Percentiles rank a stretch among this genome's conserved stretches.
These are phyloP conservation scores for Thunnus thynnus DNA, from an alignment of 2,113 vertebrate genomes.

Conservation along the genomic window DNA sequence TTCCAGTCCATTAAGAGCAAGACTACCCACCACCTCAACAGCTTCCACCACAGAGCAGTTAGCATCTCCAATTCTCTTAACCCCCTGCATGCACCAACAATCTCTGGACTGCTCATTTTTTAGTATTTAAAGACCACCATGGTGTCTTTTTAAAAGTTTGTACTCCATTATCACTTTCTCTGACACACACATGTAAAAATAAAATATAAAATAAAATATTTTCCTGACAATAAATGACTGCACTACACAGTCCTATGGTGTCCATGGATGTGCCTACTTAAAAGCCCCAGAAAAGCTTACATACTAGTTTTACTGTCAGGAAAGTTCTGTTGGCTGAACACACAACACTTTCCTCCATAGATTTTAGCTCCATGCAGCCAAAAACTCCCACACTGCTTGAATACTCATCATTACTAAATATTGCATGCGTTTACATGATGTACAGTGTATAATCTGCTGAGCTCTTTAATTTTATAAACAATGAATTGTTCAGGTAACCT, in stretches of 20 bases:
- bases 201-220: too few relatives aligned
- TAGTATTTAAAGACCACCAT: neutral
- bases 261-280: neutral
- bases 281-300: neutral
- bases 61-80: conserved; percentile 46
- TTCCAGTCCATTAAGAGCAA: conserved; percentile 31
- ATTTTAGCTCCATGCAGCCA: too few relatives aligned
- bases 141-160: neutral
- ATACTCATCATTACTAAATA: too few relatives aligned
- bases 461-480: neutral
- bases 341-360: too few relatives aligned
- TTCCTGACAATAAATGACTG: neutral
- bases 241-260: neutral
- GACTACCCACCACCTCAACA: conserved; percentile 22
- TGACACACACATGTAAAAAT: too few relatives aligned
- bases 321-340: too few relatives aligned
- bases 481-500: neutral
- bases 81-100: conserved; percentile 16
- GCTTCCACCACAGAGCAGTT: conserved; percentile 21
- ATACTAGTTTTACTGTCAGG: neutral
- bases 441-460: neutral
- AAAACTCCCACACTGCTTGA: neutral
- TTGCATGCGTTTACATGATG: too few relatives aligned
- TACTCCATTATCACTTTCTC: too few relatives aligned
- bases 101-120: conserved; percentile 22